Evolutionary conservation across 2,113 vertebrate species (phyloP).

Genomic region (Cyanistes caeruleus): DNA sequence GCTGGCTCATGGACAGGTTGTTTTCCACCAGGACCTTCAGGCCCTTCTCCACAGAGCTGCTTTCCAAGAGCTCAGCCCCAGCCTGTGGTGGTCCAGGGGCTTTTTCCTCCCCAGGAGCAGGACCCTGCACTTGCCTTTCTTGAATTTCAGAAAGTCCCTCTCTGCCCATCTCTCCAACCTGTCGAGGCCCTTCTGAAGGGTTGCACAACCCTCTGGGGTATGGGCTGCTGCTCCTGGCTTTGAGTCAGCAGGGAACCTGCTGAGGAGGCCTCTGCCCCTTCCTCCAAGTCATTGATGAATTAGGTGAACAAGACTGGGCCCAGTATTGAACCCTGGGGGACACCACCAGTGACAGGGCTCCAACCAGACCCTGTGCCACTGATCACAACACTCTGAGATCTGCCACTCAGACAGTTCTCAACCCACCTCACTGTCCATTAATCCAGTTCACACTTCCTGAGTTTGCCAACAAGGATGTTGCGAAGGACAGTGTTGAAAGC

Average conservation of each 20-base stretch:
- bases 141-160: neutral
- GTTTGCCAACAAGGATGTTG: neutral
- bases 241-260: neutral
- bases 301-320: neutral
- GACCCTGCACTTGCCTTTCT: neutral
- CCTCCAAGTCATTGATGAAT: neutral
- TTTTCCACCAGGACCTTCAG: neutral
- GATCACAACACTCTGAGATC: neutral
- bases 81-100: neutral
- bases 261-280: neutral
- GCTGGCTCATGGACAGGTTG: neutral
- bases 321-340: neutral
- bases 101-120: neutral
- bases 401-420: neutral
- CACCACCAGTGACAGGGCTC: neutral
- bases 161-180: neutral
- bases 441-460: neutral
- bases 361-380: neutral
- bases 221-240: too few species aligned
- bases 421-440: neutral
- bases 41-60: neutral
- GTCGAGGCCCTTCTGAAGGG: neutral
- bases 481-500: neutral
- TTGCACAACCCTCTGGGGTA: neutral
- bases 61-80: neutral